These are phyloP conservation scores for Sterrhoptilus dennistouni DNA, from an alignment of 2,113 vertebrate species.

Conservation along the genomic window DNA sequence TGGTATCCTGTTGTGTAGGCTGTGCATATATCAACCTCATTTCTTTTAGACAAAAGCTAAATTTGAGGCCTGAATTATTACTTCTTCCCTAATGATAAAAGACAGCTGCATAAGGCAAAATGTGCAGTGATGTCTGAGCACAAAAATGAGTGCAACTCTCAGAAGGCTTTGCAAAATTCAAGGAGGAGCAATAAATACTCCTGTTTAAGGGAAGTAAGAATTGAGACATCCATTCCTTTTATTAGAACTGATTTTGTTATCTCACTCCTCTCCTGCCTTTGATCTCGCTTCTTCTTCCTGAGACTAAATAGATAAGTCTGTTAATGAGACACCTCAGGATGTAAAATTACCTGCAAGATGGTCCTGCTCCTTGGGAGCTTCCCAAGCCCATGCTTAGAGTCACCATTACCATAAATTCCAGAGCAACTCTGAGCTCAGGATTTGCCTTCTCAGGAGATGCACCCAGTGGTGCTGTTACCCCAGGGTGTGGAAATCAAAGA, in stretches of 20 bases:
- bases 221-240: background rate
- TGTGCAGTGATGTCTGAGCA: background rate
- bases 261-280: background rate
- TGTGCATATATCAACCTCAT: conserved; percentile 28
- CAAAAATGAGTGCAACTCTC: background rate
- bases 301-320: background rate
- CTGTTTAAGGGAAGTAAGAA: background rate
- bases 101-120: background rate
- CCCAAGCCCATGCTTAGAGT: background rate
- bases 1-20: background rate
- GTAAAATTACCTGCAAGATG: conserved; percentile 2
- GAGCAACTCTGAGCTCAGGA: background rate
- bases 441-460: background rate
- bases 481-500: background rate
- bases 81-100: background rate
- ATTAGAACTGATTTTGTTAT: conserved; percentile 1
- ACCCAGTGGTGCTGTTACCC: background rate
- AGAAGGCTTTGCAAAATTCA: conserved; percentile 7
- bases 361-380: background rate
- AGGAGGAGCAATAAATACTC: background rate
- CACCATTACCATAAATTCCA: background rate
- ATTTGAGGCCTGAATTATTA: background rate
- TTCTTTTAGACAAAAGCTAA: conserved; percentile 20
- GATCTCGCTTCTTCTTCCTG: background rate
- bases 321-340: background rate